Percentiles rank a stretch among this genome's conserved stretches.
Conservation (phyloP, 2,797 vertebrate species). For the Aphelocoma californica region DNA sequence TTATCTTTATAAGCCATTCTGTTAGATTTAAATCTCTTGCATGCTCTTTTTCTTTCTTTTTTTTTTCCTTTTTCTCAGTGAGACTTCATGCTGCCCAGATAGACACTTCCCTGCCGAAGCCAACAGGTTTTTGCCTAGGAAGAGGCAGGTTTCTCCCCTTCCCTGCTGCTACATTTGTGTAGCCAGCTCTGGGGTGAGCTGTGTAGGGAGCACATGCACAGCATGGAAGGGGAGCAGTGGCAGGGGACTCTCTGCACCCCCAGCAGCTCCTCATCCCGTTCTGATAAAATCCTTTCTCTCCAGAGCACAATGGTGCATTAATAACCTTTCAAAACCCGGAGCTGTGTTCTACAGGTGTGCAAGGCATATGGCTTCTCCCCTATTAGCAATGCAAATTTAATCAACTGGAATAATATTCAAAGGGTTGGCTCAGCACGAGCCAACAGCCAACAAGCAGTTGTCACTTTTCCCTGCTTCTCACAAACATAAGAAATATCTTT, state of each 20-base stretch:
- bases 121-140: neutral
- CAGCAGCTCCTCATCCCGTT: neutral
- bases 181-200: neutral
- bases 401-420: slow-evolving; percentile 56
- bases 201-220: neutral
- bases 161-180: neutral
- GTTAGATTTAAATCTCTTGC: neutral
- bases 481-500: slow-evolving; percentile 32
- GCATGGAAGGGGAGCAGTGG: neutral
- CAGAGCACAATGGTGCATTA: neutral
- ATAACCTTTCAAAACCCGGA: slow-evolving; percentile 19
- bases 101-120: neutral
- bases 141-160: neutral
- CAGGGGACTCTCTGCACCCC: neutral
- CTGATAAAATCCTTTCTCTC: neutral
- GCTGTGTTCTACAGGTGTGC: slow-evolving; percentile 51
- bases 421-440: slow-evolving; percentile 26
- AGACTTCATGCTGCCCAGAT: neutral
- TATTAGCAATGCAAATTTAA: slow-evolving; percentile 70
- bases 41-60: neutral
- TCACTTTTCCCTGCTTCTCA: slow-evolving; percentile 10
- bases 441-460: slow-evolving; percentile 24
- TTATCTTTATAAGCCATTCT: neutral
- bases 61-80: neutral
- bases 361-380: slow-evolving; percentile 53